Conservation (phyloP, 1,140 invertebrate species). For the Phymorhynchus buccinoides region DNA sequence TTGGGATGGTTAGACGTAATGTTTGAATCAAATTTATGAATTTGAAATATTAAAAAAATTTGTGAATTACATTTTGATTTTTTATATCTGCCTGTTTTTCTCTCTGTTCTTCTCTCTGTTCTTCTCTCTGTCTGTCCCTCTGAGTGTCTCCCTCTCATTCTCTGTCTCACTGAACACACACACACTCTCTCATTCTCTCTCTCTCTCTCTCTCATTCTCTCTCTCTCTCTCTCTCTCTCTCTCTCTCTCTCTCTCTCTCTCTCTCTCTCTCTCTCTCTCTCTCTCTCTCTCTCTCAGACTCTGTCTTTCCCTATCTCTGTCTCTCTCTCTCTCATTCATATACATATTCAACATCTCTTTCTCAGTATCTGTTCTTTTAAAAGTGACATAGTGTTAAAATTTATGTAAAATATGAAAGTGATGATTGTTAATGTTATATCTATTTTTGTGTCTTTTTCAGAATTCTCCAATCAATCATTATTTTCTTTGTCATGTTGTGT, state of each 20-base stretch:
- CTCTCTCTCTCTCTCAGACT: too few species aligned
- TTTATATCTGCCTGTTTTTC: not conserved
- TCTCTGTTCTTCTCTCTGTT: not conserved
- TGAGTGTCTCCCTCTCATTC: not conserved
- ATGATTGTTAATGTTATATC: not conserved
- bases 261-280: too few species aligned
- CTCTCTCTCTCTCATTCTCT: too few species aligned
- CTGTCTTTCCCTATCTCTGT: too few species aligned
- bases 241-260: too few species aligned
- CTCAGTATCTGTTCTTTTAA: not conserved
- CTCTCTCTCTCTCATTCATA: too few species aligned
- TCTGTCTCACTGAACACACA: too few species aligned
- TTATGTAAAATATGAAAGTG: not conserved
- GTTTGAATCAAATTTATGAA: too few species aligned
- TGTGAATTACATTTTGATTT: not conserved
- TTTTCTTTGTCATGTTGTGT: not conserved
- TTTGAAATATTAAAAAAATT: too few species aligned
- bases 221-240: too few species aligned
- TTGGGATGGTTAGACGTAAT: too few species aligned
- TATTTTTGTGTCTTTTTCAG: slow-evolving; percentile 13
- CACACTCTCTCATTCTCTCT: too few species aligned
- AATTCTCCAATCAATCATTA: not conserved
- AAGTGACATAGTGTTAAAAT: not conserved
- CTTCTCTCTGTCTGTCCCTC: not conserved
- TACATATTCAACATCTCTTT: not conserved